Base-by-base conservation (phyloP, 1,140 invertebrate species). In the Mesaphorura yosii region DNA sequence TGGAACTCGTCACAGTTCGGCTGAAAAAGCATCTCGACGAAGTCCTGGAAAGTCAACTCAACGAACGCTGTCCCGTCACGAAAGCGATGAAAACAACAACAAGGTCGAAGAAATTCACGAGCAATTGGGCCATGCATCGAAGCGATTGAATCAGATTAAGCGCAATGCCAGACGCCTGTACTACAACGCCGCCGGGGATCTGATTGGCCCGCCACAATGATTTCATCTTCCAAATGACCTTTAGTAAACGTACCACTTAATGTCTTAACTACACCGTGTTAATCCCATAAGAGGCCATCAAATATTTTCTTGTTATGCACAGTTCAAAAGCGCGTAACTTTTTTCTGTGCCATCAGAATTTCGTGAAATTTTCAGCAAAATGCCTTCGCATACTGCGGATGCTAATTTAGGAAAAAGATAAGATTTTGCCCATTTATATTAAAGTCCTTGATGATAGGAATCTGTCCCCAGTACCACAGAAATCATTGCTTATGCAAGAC, bases 401-500 rank as follows among this genome's bases (percentile, higher is more conserved):
- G 10, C 10, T 10, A 34, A 34, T n/a, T 10, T 10, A n/a, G 10
- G n/a, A 49, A 15, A 19, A 25, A 41, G 34, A 49, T 6, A 41
- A 49, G 41, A 45, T 49, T 7, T 22, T 49, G 25, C 31, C 34
- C 14, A 41, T 39, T 45, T 20, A 14, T 41, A n/a, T 22, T 5
- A 20, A 23, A 23, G n/a, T 25, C 7, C 14, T 34, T 5, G 22
- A 49, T n/a, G 5, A 49, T 49, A 46, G 6, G 7, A 49, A 45
- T 14, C 20, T 41, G 7, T 49, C 41, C 23, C 48, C 48, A 5
- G 7, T 14, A 7, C 7, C n/a, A 41, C 5, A 5, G 6, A 49
- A 49, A 41, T 15, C 26, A 5, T 23, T 22, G 5, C 41, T 49
- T 10, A 49, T 49, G 48, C 37, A 49, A n/a, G 29, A 49, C 26